Evolutionary conservation across 2,797 vertebrate genomes (phyloP).

Genomic region (Pangasius larnaudii): DNA sequence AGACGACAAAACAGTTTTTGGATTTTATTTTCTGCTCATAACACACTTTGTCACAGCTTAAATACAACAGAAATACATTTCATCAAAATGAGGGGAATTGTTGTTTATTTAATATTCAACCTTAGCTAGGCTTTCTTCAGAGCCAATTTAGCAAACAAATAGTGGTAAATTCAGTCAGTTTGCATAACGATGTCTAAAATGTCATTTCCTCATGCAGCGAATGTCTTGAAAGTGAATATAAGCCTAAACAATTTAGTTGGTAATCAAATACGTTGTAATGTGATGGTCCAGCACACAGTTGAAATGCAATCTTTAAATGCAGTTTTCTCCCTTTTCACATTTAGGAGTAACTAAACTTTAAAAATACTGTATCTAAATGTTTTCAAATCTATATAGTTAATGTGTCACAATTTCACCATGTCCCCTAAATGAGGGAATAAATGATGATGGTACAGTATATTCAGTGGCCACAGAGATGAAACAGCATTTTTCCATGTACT

Average conservation of each 20-base stretch:
- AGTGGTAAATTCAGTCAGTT: neutral
- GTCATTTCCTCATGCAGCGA: neutral
- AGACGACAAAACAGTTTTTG: neutral
- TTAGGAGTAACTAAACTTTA: neutral
- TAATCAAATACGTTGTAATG: neutral
- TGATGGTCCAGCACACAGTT: neutral
- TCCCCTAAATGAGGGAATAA: neutral
- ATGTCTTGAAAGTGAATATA: neutral
- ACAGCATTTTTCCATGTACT: neutral
- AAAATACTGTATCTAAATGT: neutral
- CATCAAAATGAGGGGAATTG: neutral
- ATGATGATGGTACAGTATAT: neutral
- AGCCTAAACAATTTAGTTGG: neutral
- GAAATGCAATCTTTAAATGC: neutral
- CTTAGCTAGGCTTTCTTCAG: neutral
- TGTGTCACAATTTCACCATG: neutral
- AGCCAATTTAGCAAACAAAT: neutral
- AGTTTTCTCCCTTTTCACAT: neutral
- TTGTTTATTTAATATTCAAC: neutral
- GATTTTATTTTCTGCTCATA: neutral
- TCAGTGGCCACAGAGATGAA: neutral
- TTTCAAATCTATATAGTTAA: neutral
- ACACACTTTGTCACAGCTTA: neutral
- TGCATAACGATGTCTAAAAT: neutral
- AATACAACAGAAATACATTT: neutral